Evolutionary conservation across 2,888 invertebrate species (phyloP).

Genomic region (Uloborus plumipes): DNA sequence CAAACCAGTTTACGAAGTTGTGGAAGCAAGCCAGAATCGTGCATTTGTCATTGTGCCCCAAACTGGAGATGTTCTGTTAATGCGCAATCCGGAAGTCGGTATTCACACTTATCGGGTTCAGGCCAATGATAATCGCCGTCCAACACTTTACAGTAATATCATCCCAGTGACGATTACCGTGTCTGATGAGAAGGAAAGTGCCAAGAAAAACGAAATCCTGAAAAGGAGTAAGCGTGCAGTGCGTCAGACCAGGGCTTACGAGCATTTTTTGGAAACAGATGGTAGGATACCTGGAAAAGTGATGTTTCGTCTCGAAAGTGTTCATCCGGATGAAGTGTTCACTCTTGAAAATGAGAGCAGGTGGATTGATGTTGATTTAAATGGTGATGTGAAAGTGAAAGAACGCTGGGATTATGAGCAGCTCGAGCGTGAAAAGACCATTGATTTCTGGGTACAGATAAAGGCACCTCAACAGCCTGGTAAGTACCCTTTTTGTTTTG

Average conservation of each 20-base stretch:
- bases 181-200: background rate
- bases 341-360: constrained; percentile 86
- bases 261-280: constrained; percentile 87
- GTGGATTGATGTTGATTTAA: constrained; percentile 92
- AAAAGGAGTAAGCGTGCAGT: constrained; percentile 70
- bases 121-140: constrained; percentile 84
- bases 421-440: constrained; percentile 91
- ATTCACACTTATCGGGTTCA: constrained; percentile 82
- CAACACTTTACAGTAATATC: constrained; percentile 43
- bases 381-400: constrained; percentile 91
- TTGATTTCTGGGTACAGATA: constrained; percentile 95
- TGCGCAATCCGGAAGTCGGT: constrained; percentile 75
- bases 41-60: constrained; percentile 91
- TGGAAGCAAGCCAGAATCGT: constrained; percentile 79
- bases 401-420: constrained; percentile 98
- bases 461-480: constrained; percentile 90
- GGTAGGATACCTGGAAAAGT: constrained; percentile 89
- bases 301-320: constrained; percentile 90
- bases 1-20: constrained; percentile 82
- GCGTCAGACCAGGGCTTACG: constrained; percentile 91
- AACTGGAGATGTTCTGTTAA: constrained; percentile 87
- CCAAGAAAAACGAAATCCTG: background rate
- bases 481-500: constrained; percentile 70
- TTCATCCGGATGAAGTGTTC: constrained; percentile 91
- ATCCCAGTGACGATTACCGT: constrained; percentile 58